Percentiles rank a stretch among this genome's conserved stretches.
Evolutionary conservation across 2,888 invertebrate genomes (phyloP).

Genomic region (Osmoderma eremita): DNA sequence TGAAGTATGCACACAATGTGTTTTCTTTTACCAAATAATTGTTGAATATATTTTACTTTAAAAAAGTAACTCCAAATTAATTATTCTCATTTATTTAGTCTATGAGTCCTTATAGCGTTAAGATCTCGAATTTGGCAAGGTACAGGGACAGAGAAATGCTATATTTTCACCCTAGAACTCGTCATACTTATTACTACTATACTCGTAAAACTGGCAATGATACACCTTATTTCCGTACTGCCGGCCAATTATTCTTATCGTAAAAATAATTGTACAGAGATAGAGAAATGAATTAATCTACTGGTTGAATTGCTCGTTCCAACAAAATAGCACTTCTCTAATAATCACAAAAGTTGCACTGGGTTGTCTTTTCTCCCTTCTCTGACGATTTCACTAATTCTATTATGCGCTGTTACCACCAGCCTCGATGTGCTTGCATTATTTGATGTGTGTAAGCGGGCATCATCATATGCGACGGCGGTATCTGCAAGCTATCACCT

Average conservation of each 20-base stretch:
- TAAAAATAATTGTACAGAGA: not conserved
- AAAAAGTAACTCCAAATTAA: no score
- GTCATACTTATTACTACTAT: no score
- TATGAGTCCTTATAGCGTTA: no score
- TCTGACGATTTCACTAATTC: not conserved
- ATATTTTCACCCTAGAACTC: no score
- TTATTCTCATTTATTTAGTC: no score
- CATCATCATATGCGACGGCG: conserved; percentile 59
- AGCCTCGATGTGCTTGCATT: conserved; percentile 64
- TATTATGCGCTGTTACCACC: conserved; percentile 53
- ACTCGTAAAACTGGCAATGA: no score
- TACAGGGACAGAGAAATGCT: no score
- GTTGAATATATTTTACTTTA: no score
- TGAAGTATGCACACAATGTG: no score
- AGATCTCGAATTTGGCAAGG: no score
- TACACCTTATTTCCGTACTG: no score
- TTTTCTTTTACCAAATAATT: no score
- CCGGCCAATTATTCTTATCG: not conserved
- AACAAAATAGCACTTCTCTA: conserved; percentile 30
- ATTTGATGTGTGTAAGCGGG: conserved; percentile 61
- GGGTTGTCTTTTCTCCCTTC: not conserved
- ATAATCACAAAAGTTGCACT: conserved; percentile 40
- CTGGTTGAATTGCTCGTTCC: not conserved
- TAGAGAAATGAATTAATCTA: conserved; percentile 14
- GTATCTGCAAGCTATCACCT: conserved; percentile 53